These are phyloP conservation scores for Muscina levida DNA, from an alignment of 2,888 invertebrate genomes.

Conservation along the genomic window DNA sequence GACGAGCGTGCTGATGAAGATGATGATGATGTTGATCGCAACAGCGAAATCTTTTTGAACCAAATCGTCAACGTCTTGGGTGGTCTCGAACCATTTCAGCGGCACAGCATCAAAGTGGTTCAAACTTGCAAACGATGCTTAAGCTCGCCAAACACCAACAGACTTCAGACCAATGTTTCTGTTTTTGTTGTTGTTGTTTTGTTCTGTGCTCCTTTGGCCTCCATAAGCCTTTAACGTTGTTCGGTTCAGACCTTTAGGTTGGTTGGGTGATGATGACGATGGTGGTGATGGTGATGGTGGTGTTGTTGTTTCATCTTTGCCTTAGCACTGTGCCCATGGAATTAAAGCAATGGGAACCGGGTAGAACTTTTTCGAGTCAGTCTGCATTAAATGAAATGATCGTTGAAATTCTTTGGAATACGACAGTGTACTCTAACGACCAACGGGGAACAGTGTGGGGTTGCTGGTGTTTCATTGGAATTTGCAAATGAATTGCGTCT, in stretches of 20 bases:
- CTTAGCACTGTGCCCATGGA: constrained; percentile 20
- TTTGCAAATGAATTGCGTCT: constrained; percentile 78
- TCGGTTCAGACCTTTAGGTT: constrained; percentile 54
- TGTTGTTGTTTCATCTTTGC: constrained; percentile 30
- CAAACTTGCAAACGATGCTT: constrained; percentile 75
- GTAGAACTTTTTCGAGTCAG: constrained; percentile 9
- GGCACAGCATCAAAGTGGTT: constrained; percentile 77
- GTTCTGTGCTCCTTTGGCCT: background rate
- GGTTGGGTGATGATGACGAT: constrained; percentile 26
- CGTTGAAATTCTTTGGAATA: constrained; percentile 73
- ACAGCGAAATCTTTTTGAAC: constrained; percentile 63
- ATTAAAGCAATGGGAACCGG: constrained; percentile 54
- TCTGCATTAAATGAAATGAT: constrained; percentile 71
- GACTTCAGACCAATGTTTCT: constrained; percentile 30
- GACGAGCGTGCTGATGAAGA: constrained; percentile 22
- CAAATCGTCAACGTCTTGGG: constrained; percentile 74
- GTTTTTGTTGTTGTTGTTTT: background rate
- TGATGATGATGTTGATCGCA: constrained; percentile 59
- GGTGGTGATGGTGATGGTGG: constrained; percentile 4
- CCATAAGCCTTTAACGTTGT: constrained; percentile 34
- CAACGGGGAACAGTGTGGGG: constrained; percentile 15
- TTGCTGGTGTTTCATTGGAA: constrained; percentile 70
- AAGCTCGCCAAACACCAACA: constrained; percentile 64
- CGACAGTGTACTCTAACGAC: constrained; percentile 2
- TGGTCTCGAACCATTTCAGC: constrained; percentile 77